Conservation (phyloP, 2,113 vertebrate genomes). For the Carassius auratus region DNA sequence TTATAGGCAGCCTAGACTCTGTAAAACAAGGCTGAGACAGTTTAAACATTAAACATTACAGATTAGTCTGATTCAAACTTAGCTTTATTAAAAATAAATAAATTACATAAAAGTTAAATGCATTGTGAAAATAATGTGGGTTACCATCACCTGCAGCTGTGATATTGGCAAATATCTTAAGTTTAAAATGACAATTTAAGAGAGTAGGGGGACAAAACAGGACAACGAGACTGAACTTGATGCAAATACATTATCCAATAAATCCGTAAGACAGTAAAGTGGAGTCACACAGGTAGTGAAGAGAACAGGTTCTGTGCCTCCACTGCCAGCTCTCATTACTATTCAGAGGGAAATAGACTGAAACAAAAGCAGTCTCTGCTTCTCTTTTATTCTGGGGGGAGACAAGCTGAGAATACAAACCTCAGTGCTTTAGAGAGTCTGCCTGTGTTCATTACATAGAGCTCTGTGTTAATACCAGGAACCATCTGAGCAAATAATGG, state of each 20-base stretch:
- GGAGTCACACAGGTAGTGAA: constrained; percentile 47
- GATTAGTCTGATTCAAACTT: too few relatives aligned
- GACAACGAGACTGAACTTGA: not conserved
- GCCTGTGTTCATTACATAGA: constrained; percentile 44
- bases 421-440: constrained; percentile 28
- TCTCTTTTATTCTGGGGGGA: constrained; percentile 45
- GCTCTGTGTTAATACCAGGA: constrained; percentile 47
- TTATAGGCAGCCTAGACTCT: not conserved
- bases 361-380: constrained; percentile 57
- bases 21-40: too few relatives aligned
- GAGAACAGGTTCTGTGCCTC: constrained; percentile 33
- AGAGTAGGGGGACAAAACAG: too few relatives aligned
- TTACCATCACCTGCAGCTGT: constrained; percentile 16
- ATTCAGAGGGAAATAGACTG: constrained; percentile 56
- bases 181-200: not conserved
- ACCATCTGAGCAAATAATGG: constrained; percentile 55
- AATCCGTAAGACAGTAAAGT: constrained; percentile 46
- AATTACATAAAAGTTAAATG: not conserved
- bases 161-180: not conserved
- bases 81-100: too few relatives aligned
- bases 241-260: constrained; percentile 41
- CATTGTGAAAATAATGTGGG: not conserved
- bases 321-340: constrained; percentile 51
- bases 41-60: too few relatives aligned
- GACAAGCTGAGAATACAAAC: constrained; percentile 57